A percentile compares a stretch with the other conserved stretches of the same genome.
phyloP scores from a whole-genome alignment of 2,113 vertebrate genomes.

The Trogon melanurus region DNA sequence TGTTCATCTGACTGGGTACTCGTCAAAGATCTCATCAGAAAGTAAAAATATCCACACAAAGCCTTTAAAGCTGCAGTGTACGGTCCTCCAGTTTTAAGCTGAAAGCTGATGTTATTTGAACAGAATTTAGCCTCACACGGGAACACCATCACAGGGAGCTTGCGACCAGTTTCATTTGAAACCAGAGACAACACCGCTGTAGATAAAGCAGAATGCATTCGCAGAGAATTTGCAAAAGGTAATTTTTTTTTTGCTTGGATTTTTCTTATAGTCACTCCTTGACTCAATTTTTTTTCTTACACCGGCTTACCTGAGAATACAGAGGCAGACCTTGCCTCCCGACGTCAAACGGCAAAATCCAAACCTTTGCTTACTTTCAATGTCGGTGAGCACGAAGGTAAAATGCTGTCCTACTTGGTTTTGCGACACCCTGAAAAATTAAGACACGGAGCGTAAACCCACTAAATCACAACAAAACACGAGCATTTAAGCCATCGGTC shows the following conservation, averaged over 20 bases:
- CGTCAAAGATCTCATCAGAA: conserved; percentile 73
- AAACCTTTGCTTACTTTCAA: conserved; percentile 96
- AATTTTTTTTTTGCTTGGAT: neutral
- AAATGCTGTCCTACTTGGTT: conserved; percentile 98
- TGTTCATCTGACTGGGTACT: conserved; percentile 31
- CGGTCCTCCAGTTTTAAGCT: neutral
- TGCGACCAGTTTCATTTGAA: neutral
- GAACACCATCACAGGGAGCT: neutral
- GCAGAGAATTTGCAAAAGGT: neutral
- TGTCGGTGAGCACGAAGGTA: conserved; percentile 97
- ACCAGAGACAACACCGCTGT: neutral
- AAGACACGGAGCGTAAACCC: neutral
- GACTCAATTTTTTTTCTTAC: neutral
- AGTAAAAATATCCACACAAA: neutral
- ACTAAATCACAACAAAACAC: neutral
- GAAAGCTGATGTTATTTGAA: neutral
- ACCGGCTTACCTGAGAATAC: conserved; percentile 90
- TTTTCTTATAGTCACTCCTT: conserved; percentile 69
- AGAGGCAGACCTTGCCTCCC: conserved; percentile 91
- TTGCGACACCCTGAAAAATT: conserved; percentile 84
- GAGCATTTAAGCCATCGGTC: neutral
- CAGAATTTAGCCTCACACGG: neutral
- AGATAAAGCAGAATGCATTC: neutral
- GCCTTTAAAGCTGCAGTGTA: neutral
- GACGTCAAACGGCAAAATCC: conserved; percentile 96